Percentiles rank a stretch among this genome's conserved stretches.
These are phyloP conservation scores for Clunio marinus DNA, from an alignment of 2,888 invertebrate species.

Conservation along the genomic window DNA sequence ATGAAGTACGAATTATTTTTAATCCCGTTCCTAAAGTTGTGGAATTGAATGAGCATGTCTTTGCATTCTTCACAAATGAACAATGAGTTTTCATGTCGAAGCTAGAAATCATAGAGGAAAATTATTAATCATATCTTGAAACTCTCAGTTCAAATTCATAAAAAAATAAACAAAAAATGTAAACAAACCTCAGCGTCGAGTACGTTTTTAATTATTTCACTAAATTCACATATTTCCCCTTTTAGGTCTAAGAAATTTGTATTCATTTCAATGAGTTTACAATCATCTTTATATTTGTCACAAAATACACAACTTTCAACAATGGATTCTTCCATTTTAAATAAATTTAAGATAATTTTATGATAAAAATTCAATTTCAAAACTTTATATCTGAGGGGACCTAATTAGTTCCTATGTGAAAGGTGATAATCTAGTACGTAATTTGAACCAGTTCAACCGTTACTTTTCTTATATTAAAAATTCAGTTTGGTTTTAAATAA, in stretches of 20 bases:
- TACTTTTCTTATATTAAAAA: not conserved
- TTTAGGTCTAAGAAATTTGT: not conserved
- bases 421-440: not conserved
- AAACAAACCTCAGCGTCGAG: not conserved
- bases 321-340: too few relatives aligned
- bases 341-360: not conserved
- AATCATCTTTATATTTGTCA: not conserved
- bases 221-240: not conserved
- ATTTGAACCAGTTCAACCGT: not conserved
- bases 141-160: not conserved
- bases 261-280: not conserved
- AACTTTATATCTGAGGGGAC: too few relatives aligned
- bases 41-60: not conserved
- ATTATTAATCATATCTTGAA: not conserved
- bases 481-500: not conserved
- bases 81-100: not conserved
- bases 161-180: not conserved
- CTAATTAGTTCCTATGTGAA: too few relatives aligned
- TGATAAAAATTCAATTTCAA: not conserved
- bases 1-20: not conserved
- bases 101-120: not conserved
- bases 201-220: not conserved
- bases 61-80: conserved; percentile 11
- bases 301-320: conserved; percentile 1
- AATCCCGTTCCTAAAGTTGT: not conserved